Conservation (phyloP, 2,797 vertebrate genomes). For the Cryptoprocta ferox region DNA sequence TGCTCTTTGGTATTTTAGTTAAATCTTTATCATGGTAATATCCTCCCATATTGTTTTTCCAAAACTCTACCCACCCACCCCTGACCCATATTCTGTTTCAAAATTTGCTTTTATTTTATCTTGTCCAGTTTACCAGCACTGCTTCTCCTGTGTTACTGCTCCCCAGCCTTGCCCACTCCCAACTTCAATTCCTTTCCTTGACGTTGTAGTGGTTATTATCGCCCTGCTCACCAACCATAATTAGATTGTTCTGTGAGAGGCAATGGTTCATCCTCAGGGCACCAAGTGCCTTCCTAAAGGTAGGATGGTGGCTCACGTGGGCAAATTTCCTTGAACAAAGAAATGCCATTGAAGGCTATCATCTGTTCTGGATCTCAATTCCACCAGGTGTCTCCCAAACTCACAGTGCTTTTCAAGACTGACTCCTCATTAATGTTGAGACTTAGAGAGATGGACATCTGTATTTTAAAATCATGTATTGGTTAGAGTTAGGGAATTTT, state of each 20-base stretch:
- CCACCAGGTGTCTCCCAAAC: not conserved
- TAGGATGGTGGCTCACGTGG: not conserved
- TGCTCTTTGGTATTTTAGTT: not conserved
- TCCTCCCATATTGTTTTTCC: not conserved
- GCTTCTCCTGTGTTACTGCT: not conserved
- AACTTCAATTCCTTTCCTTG: no score
- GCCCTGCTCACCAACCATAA: not conserved
- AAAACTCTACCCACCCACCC: not conserved
- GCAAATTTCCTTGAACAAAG: not conserved
- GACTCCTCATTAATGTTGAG: not conserved
- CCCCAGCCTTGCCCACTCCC: fast-evolving
- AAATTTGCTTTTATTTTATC: not conserved
- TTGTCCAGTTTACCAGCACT: not conserved
- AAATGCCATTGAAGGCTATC: not conserved
- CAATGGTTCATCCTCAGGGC: not conserved
- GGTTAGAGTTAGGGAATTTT: not conserved
- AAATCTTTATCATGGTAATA: not conserved
- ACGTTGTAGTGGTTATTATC: not conserved
- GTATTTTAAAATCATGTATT: not conserved
- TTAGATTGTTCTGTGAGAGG: not conserved
- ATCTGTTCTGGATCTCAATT: not conserved
- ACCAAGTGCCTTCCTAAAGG: not conserved
- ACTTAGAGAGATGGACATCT: not conserved
- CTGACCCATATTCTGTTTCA: not conserved
- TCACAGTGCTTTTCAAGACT: not conserved